Base-by-base conservation (phyloP, 2,888 invertebrate species). In the Sphaeridia pumilis region DNA sequence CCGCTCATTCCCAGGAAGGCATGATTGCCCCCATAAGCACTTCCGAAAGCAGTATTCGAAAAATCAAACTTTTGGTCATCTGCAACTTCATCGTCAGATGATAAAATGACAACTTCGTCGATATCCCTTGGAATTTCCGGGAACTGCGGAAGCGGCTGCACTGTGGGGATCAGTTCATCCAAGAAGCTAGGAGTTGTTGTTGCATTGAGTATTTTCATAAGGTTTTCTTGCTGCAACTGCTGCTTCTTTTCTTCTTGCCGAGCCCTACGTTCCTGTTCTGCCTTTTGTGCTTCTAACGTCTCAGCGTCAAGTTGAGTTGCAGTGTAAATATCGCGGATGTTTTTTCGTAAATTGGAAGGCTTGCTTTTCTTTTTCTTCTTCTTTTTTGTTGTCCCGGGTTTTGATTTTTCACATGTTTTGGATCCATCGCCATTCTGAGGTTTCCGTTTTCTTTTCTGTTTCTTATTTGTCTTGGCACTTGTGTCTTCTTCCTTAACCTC, bases 311-410 rank as follows among this genome's bases (percentile, higher is more conserved):
- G 72, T 68, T 93, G 87, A 58, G 86, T 87, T 67, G 92, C 92
- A 67, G 87, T 86, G 81, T 93, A 84, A 7, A 94, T 92, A 73
- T 93, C 90, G 52, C 93, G 79, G 64, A 90, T 90, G 68, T 90
- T 90, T 57, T 86, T 78, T 36, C 90, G 76, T 67, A 88, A 41
- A 44, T 58, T 54, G 1, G 55, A 43, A 12, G 52, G 36, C 42
- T 58, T 56, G 46, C 54, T 59, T 50, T 51, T 63, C 54, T 60
- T 61, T 53, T 47, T 60, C 54, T 43, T 64, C 58, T 47, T 58
- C 54, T 42, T 53, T 58, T n/a, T n/a, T n/a, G n/a, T n/a, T n/a
- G n/a, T n/a, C n/a, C n/a, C n/a, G 46, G 46, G 45, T 47, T 42
- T 46, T 48, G 54, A n/a, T n/a, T n/a, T n/a, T n/a, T n/a, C n/a